phyloP scores from a whole-genome alignment of 1,140 invertebrate species.

The Leptonema lineaticorne region DNA sequence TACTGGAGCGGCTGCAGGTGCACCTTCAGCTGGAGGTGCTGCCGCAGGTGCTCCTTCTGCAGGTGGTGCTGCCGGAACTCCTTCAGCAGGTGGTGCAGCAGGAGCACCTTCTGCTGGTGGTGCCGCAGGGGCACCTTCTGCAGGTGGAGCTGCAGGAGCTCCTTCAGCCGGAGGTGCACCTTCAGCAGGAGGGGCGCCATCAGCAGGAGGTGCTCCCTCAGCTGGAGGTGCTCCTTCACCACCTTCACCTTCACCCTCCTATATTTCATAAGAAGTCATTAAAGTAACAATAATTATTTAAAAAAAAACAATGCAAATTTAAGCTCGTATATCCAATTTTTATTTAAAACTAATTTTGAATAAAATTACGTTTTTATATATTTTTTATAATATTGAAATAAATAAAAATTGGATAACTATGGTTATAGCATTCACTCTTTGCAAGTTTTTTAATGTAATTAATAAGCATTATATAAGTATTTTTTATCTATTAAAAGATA shows the following conservation, averaged over 20 bases:
- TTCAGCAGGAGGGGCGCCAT: conserved; percentile 36
- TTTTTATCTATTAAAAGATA: no score
- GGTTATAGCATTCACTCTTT: no score
- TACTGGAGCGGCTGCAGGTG: conserved; percentile 30
- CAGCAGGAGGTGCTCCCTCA: conserved; percentile 41
- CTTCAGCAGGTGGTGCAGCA: conserved; percentile 25
- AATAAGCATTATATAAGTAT: no score
- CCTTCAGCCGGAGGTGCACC: conserved; percentile 25
- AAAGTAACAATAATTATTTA: not conserved
- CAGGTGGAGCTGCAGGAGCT: conserved; percentile 31
- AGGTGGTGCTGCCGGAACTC: conserved; percentile 38
- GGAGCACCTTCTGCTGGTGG: conserved; percentile 27
- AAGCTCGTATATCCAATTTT: no score
- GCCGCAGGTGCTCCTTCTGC: conserved; percentile 36
- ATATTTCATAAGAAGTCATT: not conserved
- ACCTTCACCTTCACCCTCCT: conserved; percentile 29
- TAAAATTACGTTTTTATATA: no score
- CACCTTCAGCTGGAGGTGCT: conserved; percentile 23
- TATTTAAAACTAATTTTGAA: no score
- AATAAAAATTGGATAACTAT: no score
- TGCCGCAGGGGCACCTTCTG: conserved; percentile 30
- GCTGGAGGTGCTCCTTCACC: conserved; percentile 40
- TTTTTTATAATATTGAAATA: no score
- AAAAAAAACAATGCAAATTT: no score
- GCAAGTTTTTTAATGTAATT: no score